These are phyloP conservation scores for Phataginus tetradactyla DNA, from an alignment of 2,797 vertebrate genomes.

Conservation along the genomic window DNA sequence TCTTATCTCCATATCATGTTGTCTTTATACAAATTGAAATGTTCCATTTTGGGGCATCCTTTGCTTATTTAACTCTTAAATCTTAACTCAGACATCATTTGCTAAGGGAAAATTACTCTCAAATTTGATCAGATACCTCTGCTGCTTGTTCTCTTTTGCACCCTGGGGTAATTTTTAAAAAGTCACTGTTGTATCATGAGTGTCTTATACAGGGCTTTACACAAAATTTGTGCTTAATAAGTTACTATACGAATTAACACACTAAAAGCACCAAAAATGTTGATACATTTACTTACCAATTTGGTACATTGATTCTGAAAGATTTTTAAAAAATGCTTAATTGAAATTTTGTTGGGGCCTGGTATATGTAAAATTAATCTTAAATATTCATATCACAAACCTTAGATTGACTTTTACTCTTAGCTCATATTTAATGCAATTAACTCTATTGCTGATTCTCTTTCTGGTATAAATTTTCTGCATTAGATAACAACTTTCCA, in stretches of 20 bases:
- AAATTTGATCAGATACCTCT: not conserved
- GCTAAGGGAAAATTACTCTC: not conserved
- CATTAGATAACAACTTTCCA: not conserved
- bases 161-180: not conserved
- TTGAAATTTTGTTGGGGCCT: not conserved
- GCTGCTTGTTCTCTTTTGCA: not conserved
- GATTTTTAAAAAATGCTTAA: not conserved
- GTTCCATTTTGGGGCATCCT: not conserved
- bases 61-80: not conserved
- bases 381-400: slow-evolving; percentile 11
- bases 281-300: not conserved
- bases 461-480: not conserved
- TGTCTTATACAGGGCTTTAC: not conserved
- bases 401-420: not conserved
- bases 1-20: not conserved
- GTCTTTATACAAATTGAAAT: not conserved
- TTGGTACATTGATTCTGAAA: not conserved
- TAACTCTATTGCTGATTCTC: not conserved
- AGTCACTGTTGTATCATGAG: not conserved
- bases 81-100: not conserved
- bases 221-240: not conserved
- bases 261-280: not conserved
- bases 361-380: not conserved
- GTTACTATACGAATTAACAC: not conserved
- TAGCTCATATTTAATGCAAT: slow-evolving; percentile 1